Evolutionary conservation across 2,888 invertebrate genomes (phyloP).

Genomic region (Lottia gigantea): DNA sequence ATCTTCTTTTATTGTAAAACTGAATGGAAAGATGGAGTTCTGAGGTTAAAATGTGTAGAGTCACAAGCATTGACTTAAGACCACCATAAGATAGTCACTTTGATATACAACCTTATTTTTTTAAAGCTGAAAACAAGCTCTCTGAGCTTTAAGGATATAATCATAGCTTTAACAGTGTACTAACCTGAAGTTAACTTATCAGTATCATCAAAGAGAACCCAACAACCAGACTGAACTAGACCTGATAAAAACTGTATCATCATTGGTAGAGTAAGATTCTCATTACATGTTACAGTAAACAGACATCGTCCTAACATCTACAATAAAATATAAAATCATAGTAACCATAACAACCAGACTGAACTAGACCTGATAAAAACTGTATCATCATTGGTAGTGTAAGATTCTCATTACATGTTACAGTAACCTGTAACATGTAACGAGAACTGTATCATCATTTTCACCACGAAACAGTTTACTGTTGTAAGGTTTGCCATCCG

Average conservation of each 20-base stretch:
- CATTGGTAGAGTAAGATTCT: constrained; percentile 52
- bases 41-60: too few relatives aligned
- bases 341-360: constrained; percentile 65
- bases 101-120: too few relatives aligned
- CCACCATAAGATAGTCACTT: too few relatives aligned
- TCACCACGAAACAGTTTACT: too few relatives aligned
- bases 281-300: constrained; percentile 58
- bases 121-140: neutral
- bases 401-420: constrained; percentile 58
- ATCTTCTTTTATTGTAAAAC: too few relatives aligned
- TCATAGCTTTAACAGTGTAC: neutral
- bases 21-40: too few relatives aligned
- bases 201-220: constrained; percentile 63
- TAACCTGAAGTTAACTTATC: constrained; percentile 61
- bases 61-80: too few relatives aligned
- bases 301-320: constrained; percentile 62
- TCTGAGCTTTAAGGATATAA: neutral
- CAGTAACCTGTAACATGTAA: too few relatives aligned
- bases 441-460: too few relatives aligned
- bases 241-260: constrained; percentile 63
- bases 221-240: constrained; percentile 64
- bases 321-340: constrained; percentile 16
- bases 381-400: constrained; percentile 59
- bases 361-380: constrained; percentile 62
- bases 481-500: too few relatives aligned